These are phyloP conservation scores for Amyelois transitella DNA, from an alignment of 1,140 invertebrate species.

Conservation along the genomic window DNA sequence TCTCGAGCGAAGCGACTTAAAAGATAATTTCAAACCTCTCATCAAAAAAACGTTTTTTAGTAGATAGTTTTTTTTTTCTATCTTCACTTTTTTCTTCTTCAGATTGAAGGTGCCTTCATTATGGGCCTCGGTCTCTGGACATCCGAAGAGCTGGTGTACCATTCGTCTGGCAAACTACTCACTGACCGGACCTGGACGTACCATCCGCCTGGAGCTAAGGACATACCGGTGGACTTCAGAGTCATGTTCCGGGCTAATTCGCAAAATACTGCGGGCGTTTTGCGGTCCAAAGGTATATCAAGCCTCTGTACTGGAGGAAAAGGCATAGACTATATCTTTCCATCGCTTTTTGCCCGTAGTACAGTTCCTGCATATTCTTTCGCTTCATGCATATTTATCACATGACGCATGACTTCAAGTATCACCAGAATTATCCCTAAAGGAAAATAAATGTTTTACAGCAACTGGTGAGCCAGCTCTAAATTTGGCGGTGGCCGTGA, in stretches of 20 bases:
- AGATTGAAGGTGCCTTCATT: conserved; percentile 85
- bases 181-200: conserved; percentile 85
- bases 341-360: too few relatives aligned
- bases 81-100: too few relatives aligned
- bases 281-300: conserved; percentile 81
- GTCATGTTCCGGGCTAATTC: conserved; percentile 79
- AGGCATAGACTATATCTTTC: too few relatives aligned
- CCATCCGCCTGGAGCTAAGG: conserved; percentile 81
- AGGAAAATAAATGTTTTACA: conserved; percentile 41
- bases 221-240: conserved; percentile 76
- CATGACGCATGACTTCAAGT: too few relatives aligned
- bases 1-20: too few relatives aligned
- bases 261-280: conserved; percentile 78
- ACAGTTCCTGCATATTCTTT: too few relatives aligned
- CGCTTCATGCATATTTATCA: neutral
- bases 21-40: too few relatives aligned
- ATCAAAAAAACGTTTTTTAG: too few relatives aligned
- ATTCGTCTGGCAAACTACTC: conserved; percentile 76
- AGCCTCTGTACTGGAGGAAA: too few relatives aligned
- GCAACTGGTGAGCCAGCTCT: conserved; percentile 87
- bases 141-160: conserved; percentile 78
- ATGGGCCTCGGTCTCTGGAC: conserved; percentile 87
- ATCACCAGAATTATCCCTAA: too few relatives aligned
- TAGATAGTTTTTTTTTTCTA: too few relatives aligned
- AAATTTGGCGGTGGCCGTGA: conserved; percentile 78